Evolutionary conservation across 2,888 invertebrate genomes (phyloP).

Genomic region (Lymantria monacha): DNA sequence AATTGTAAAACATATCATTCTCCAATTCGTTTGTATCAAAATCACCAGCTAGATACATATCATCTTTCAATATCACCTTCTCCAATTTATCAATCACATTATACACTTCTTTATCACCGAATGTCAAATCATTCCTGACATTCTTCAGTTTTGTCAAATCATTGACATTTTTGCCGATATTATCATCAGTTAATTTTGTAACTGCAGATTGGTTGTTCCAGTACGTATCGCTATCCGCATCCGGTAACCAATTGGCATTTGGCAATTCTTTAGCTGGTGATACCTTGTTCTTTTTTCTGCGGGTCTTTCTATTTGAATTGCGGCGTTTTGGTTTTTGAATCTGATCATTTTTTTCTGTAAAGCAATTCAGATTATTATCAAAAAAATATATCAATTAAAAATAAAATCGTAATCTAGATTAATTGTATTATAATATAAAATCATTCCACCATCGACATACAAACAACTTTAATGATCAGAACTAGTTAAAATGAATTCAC

Average conservation of each 20-base stretch:
- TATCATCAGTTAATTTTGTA: constrained; percentile 46
- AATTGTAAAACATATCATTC: constrained; percentile 59
- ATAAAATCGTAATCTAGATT: too few species aligned
- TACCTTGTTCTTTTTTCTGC: constrained; percentile 63
- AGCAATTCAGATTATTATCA: too few species aligned
- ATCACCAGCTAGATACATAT: constrained; percentile 64
- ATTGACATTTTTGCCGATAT: constrained; percentile 68
- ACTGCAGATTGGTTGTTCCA: constrained; percentile 45
- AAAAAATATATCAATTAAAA: too few species aligned
- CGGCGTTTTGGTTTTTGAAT: constrained; percentile 61
- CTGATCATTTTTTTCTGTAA: constrained; percentile 22
- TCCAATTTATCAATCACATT: constrained; percentile 68
- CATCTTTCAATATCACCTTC: constrained; percentile 64
- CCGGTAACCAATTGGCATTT: constrained; percentile 9
- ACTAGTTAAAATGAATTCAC: too few species aligned
- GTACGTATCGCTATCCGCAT: constrained; percentile 5
- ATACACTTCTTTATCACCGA: constrained; percentile 47
- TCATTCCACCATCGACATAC: too few species aligned
- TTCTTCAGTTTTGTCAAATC: constrained; percentile 40
- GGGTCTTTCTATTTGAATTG: constrained; percentile 58
- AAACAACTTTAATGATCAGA: too few species aligned
- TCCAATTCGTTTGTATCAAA: constrained; percentile 60
- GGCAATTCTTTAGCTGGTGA: constrained; percentile 55
- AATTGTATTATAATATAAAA: too few species aligned
- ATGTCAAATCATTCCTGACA: constrained; percentile 7